Percentiles rank a stretch among this genome's conserved stretches.
These are phyloP conservation scores for Dasyurus viverrinus DNA, from an alignment of 2,113 vertebrate genomes.

Conservation along the genomic window DNA sequence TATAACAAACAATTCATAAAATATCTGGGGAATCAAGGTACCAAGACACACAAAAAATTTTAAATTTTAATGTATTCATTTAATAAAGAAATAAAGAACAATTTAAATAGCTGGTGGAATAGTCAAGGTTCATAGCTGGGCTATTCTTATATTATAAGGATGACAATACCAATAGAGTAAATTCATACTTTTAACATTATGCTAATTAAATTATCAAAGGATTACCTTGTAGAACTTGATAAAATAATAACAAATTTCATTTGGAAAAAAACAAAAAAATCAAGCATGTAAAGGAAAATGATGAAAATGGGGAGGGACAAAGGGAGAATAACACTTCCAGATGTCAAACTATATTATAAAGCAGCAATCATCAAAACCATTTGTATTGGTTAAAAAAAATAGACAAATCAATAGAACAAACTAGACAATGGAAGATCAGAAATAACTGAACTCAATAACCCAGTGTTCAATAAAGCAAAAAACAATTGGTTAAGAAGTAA, in stretches of 20 bases:
- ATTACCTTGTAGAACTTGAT: background rate
- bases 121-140: background rate
- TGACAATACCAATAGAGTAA: background rate
- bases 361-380: background rate
- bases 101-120: background rate
- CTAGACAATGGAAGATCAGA: background rate
- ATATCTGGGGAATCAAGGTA: background rate
- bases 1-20: background rate
- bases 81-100: background rate
- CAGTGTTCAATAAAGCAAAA: background rate
- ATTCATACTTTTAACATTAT: background rate
- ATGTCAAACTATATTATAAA: background rate
- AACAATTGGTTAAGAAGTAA: background rate
- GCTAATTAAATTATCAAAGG: background rate
- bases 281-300: background rate
- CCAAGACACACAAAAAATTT: background rate
- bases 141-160: background rate
- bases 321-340: background rate
- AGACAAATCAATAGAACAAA: background rate
- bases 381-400: background rate
- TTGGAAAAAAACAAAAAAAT: background rate
- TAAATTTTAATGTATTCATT: background rate
- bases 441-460: background rate
- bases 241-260: background rate
- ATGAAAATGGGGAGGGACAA: background rate